These are phyloP conservation scores for Cossypha niveicapilla DNA, from an alignment of 2,797 vertebrate genomes.

Conservation along the genomic window DNA sequence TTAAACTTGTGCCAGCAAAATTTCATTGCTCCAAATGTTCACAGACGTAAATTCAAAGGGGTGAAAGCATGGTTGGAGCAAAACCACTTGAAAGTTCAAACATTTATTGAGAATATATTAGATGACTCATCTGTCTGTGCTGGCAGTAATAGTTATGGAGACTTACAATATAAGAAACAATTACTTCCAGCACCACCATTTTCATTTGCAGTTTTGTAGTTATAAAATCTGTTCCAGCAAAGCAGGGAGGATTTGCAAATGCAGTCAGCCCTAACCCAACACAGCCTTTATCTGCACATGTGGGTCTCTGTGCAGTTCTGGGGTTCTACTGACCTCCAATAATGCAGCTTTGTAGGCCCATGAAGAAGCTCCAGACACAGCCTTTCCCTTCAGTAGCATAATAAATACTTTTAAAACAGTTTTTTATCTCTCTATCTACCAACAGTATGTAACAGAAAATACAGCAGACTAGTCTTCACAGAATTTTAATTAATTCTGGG, in stretches of 20 bases:
- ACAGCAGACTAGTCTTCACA: neutral
- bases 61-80: neutral
- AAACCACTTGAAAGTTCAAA: neutral
- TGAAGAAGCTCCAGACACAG: neutral
- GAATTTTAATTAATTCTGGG: neutral
- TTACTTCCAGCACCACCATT: neutral
- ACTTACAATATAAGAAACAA: neutral
- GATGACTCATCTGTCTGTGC: neutral
- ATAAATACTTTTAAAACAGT: neutral
- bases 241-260: neutral
- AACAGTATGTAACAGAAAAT: neutral
- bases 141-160: neutral
- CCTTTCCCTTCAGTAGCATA: neutral
- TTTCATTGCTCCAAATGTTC: constrained; percentile 5
- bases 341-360: neutral
- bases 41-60: neutral
- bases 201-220: neutral
- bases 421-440: neutral
- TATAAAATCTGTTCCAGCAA: neutral
- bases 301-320: neutral
- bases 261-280: neutral
- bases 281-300: neutral
- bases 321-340: neutral
- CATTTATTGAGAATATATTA: neutral
- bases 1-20: neutral